These are phyloP conservation scores for Dinomys branickii DNA, from an alignment of 2,113 vertebrate genomes.

Conservation along the genomic window DNA sequence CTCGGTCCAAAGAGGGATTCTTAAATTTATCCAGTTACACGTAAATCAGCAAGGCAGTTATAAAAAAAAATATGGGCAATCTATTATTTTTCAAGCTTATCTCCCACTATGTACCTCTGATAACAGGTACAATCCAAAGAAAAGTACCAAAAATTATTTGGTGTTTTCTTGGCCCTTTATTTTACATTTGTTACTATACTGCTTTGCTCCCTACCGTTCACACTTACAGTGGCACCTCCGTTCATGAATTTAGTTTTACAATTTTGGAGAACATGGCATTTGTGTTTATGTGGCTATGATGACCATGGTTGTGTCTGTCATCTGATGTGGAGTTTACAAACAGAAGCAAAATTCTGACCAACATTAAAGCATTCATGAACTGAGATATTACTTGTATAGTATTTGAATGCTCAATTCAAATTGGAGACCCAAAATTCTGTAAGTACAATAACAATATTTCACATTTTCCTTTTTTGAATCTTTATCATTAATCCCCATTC, in stretches of 20 bases:
- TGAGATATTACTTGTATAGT: background rate
- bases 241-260: background rate
- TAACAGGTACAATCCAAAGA: background rate
- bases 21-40: background rate
- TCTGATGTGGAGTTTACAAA: background rate
- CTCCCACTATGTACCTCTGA: background rate
- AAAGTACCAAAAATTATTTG: background rate
- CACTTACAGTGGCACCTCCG: background rate
- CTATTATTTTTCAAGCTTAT: conserved; percentile 16
- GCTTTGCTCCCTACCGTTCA: background rate
- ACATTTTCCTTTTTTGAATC: background rate
- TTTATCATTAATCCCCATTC: background rate
- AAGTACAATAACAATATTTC: background rate
- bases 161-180: background rate
- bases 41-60: background rate
- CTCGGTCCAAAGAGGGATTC: background rate
- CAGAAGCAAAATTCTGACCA: background rate
- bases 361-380: background rate
- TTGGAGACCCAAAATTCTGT: conserved; percentile 31
- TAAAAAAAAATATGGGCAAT: background rate
- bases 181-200: background rate
- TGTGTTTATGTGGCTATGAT: background rate
- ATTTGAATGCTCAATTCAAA: too few relatives aligned
- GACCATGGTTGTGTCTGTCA: background rate
- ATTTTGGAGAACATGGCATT: background rate